These are phyloP conservation scores for Drosophila ogumai DNA, from an alignment of 1,140 invertebrate species.

Conservation along the genomic window DNA sequence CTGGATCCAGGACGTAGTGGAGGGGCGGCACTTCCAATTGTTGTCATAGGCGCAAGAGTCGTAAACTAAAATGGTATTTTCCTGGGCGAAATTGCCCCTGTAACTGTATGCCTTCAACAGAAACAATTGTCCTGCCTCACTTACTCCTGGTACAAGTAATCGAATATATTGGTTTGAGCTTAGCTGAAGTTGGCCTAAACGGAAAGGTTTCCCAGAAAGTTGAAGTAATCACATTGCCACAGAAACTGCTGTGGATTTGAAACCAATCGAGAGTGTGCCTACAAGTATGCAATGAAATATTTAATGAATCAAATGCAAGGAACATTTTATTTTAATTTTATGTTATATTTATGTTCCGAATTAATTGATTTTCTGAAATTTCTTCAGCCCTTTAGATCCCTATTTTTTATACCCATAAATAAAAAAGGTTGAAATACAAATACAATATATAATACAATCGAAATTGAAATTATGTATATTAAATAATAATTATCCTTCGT, in stretches of 20 bases:
- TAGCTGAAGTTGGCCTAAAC: background rate
- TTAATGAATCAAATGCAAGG: too few species aligned
- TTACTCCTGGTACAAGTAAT: slow-evolving; percentile 10
- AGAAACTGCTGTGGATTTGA: background rate
- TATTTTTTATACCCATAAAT: too few species aligned
- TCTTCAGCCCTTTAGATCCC: background rate
- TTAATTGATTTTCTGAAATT: background rate
- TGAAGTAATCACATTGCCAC: background rate
- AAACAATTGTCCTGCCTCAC: slow-evolving; percentile 13
- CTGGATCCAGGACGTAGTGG: background rate
- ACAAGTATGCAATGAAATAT: background rate
- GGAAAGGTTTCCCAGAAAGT: background rate
- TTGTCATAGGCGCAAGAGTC: slow-evolving; percentile 50
- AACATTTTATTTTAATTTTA: background rate
- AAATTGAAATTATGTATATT: too few species aligned
- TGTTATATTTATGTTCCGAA: background rate
- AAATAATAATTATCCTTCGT: too few species aligned
- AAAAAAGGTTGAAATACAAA: too few species aligned
- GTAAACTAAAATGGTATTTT: slow-evolving; percentile 49
- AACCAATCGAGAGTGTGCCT: too few species aligned
- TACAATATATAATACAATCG: too few species aligned
- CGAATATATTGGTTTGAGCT: background rate
- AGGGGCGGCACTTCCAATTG: slow-evolving; percentile 14
- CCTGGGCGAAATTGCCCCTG: slow-evolving; percentile 13
- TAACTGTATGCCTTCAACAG: slow-evolving; percentile 13